phyloP scores from a whole-genome alignment of 2,888 invertebrate genomes.

The Scaptomyza flava region DNA sequence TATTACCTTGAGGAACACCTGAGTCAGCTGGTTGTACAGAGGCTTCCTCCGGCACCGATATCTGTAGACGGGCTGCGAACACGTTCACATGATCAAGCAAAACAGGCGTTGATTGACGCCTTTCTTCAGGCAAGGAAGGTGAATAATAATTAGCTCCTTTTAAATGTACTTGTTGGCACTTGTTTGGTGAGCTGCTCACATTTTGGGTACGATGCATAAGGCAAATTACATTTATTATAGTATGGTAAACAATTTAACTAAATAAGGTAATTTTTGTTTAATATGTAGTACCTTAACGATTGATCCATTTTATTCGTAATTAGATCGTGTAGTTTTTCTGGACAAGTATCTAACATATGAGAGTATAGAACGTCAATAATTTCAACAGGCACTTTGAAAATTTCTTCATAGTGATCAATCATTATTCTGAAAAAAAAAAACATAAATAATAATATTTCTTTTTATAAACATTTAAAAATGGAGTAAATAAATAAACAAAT shows the following conservation, averaged over 20 bases:
- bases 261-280: no score
- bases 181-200: background rate
- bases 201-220: conserved; percentile 8
- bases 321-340: conserved; percentile 90
- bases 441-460: background rate
- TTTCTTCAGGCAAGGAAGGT: conserved; percentile 49
- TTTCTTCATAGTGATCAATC: conserved; percentile 89
- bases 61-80: conserved; percentile 92
- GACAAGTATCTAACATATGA: conserved; percentile 93
- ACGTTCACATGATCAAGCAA: conserved; percentile 84
- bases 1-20: conserved; percentile 84
- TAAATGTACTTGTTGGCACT: background rate
- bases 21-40: conserved; percentile 14
- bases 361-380: conserved; percentile 94
- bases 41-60: conserved; percentile 85
- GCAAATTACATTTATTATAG: background rate
- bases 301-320: conserved; percentile 49
- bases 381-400: conserved; percentile 92
- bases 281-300: conserved; percentile 20
- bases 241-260: no score
- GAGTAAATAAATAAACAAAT: no score
- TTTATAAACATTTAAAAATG: no score
- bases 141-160: conserved; percentile 1
- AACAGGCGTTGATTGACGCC: conserved; percentile 88
- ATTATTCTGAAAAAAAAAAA: conserved; percentile 84